Evolutionary conservation across 2,888 invertebrate species (phyloP).

Genomic region (Volucella zonaria): DNA sequence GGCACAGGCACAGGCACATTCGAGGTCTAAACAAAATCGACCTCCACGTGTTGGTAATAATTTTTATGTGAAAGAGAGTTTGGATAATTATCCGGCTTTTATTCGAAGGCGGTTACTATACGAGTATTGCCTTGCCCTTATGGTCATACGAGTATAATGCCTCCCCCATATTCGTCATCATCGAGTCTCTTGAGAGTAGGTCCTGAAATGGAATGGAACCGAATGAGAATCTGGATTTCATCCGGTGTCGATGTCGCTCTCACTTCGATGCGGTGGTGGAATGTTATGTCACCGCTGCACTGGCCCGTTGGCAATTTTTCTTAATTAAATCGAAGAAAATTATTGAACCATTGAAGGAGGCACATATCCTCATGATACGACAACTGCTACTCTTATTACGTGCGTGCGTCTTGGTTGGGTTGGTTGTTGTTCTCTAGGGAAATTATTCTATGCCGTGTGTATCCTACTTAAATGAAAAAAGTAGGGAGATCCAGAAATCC

Average conservation of each 20-base stretch:
- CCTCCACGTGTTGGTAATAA: conserved; percentile 52
- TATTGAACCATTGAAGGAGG: conserved; percentile 29
- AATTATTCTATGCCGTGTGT: conserved; percentile 31
- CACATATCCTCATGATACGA: neutral
- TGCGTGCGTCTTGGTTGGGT: neutral
- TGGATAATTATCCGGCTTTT: conserved; percentile 52
- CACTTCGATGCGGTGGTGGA: neutral
- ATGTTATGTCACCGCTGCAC: conserved; percentile 28
- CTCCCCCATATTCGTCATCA: conserved; percentile 3
- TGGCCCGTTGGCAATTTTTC: conserved; percentile 46
- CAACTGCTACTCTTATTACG: neutral
- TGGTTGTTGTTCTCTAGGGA: conserved; percentile 33
- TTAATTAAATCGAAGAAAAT: conserved; percentile 54
- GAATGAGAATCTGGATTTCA: neutral
- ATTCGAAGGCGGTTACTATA: neutral
- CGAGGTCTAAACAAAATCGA: conserved; percentile 35
- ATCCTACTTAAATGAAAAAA: conserved; percentile 1
- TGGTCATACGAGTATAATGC: conserved; percentile 9
- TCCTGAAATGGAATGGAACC: conserved; percentile 8
- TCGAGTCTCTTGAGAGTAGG: conserved; percentile 15
- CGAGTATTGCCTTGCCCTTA: neutral
- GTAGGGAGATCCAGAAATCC: too few relatives aligned
- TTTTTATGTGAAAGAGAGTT: conserved; percentile 59
- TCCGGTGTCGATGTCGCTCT: neutral
- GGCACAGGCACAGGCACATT: conserved; percentile 12